phyloP scores from a whole-genome alignment of 2,888 invertebrate genomes.

The Micropterix aruncella region DNA sequence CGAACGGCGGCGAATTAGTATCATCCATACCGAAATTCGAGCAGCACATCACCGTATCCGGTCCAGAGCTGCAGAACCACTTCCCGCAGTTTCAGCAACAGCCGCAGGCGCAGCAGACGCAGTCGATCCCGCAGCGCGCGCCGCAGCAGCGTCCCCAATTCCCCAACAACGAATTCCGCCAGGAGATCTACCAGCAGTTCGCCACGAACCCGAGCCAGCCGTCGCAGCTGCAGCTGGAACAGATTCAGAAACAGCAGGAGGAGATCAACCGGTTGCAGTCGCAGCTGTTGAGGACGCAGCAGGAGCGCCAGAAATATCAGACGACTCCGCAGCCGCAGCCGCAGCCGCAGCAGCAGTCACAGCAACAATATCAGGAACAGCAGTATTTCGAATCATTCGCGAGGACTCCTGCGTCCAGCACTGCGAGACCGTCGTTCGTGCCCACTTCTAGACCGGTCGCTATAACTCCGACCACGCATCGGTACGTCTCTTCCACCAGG shows the following conservation, averaged over 20 bases:
- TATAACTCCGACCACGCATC: constrained; percentile 35
- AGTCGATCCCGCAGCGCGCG: constrained; percentile 17
- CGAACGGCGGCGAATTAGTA: constrained; percentile 58
- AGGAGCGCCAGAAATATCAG: constrained; percentile 9
- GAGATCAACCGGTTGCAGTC: constrained; percentile 35
- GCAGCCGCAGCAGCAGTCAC: constrained; percentile 9
- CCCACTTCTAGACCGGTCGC: constrained; percentile 32
- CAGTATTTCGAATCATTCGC: constrained; percentile 12
- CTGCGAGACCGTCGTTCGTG: constrained; percentile 25
- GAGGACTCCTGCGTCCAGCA: constrained; percentile 16
- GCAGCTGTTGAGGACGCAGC: constrained; percentile 20
- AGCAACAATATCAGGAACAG: constrained; percentile 17
- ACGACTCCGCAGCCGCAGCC: not conserved
- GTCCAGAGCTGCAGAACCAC: constrained; percentile 18
- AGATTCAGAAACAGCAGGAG: constrained; percentile 37
- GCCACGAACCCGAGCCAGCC: constrained; percentile 30
- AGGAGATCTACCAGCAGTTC: constrained; percentile 25
- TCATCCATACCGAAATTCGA: constrained; percentile 67
- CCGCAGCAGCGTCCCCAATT: constrained; percentile 18
- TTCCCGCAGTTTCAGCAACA: constrained; percentile 18
- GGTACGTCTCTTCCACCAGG: constrained; percentile 31
- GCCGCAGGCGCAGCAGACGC: constrained; percentile 19
- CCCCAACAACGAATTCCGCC: constrained; percentile 14
- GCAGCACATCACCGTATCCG: constrained; percentile 55
- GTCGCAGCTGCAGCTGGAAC: constrained; percentile 28